Conservation (phyloP, 2,113 vertebrate species). For the Sander lucioperca region DNA sequence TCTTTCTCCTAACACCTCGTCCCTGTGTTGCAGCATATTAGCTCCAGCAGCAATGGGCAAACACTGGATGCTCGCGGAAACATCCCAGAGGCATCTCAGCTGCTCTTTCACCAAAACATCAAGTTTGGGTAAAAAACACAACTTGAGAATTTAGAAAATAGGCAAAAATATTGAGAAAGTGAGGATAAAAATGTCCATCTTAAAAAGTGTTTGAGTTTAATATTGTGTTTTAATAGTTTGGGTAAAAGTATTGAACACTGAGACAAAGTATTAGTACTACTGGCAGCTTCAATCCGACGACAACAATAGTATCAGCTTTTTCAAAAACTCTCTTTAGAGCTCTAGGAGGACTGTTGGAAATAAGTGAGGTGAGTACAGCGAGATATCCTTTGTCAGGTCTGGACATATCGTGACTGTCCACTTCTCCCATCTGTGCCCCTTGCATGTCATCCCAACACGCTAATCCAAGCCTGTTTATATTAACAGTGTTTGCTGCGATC, state of each 20-base stretch:
- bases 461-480: conserved; percentile 63
- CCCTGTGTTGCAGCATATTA: conserved; percentile 25
- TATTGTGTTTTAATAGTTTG: background rate
- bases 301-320: background rate
- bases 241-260: background rate
- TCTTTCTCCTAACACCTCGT: conserved; percentile 42
- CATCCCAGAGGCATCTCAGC: background rate
- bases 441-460: conserved; percentile 60
- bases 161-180: background rate
- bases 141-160: background rate
- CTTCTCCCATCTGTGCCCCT: conserved; percentile 61
- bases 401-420: conserved; percentile 57
- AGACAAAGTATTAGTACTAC: background rate
- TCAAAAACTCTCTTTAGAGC: background rate
- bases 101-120: conserved; percentile 3
- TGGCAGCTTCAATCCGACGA: background rate
- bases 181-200: background rate
- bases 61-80: background rate
- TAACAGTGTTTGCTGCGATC: conserved; percentile 56
- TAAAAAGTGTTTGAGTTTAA: background rate
- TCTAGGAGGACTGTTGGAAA: conserved; percentile 19
- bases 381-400: conserved; percentile 13
- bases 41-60: background rate
- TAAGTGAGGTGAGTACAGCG: background rate
- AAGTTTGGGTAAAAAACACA: background rate